Conservation (phyloP, 2,888 invertebrate species). For the Drosophila subsilvestris region DNA sequence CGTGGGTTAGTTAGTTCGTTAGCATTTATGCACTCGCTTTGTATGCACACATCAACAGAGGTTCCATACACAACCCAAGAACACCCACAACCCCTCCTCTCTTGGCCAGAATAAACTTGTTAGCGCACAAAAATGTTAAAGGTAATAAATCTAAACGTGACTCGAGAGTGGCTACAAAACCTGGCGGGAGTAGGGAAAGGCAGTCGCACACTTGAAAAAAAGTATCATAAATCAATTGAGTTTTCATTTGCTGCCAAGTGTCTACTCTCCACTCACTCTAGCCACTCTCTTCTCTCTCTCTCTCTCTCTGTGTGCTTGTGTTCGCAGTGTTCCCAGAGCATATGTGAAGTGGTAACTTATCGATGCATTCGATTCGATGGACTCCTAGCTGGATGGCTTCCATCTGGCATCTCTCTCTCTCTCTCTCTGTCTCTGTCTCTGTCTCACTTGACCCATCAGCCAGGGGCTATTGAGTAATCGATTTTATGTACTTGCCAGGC, state of each 20-base stretch:
- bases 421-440: neutral
- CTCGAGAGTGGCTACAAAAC: constrained; percentile 20
- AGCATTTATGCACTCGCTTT: constrained; percentile 76
- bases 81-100: constrained; percentile 1
- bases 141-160: constrained; percentile 66
- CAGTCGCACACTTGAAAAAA: constrained; percentile 6
- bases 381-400: neutral
- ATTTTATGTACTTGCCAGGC: neutral
- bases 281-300: no score
- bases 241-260: constrained; percentile 24
- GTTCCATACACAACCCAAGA: neutral
- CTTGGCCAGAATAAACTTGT: constrained; percentile 40
- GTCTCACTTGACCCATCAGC: constrained; percentile 14
- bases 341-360: constrained; percentile 10
- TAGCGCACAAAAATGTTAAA: constrained; percentile 54
- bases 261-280: no score
- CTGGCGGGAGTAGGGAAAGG: neutral
- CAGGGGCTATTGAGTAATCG: constrained; percentile 19
- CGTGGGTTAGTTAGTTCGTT: constrained; percentile 77
- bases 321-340: constrained; percentile 1
- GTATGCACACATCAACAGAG: constrained; percentile 48
- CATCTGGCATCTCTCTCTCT: neutral
- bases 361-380: neutral
- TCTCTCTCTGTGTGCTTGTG: no score
- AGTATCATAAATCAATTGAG: constrained; percentile 41